A percentile compares a stretch with the other conserved stretches of the same genome.
Evolutionary conservation across 2,888 invertebrate genomes (phyloP).

Genomic region (Thalpophila matura): DNA sequence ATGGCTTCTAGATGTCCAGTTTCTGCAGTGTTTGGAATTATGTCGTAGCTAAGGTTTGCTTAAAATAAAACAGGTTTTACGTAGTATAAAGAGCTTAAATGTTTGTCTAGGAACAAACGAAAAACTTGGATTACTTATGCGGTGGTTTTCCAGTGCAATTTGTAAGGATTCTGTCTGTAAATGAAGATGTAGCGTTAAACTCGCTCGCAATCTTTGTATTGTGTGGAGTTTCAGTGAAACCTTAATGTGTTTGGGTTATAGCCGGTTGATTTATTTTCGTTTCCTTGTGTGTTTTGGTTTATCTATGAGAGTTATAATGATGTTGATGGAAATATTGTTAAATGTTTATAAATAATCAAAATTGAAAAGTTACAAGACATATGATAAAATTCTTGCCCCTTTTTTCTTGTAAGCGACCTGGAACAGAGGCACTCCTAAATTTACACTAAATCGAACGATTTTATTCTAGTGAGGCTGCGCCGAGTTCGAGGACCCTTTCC

Average conservation of each 20-base stretch:
- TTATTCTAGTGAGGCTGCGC: too few species aligned
- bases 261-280: slow-evolving; percentile 30
- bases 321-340: too few species aligned
- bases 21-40: slow-evolving; percentile 58
- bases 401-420: too few species aligned
- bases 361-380: too few species aligned
- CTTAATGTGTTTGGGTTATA: slow-evolving; percentile 40
- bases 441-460: too few species aligned
- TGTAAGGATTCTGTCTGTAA: slow-evolving; percentile 45
- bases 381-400: too few species aligned
- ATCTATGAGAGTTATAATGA: not conserved
- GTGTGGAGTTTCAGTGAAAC: slow-evolving; percentile 39
- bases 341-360: too few species aligned
- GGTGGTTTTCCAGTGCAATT: slow-evolving; percentile 39
- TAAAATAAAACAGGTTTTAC: slow-evolving; percentile 47
- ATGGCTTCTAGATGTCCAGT: slow-evolving; percentile 49
- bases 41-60: slow-evolving; percentile 43
- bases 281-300: slow-evolving; percentile 18
- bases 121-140: slow-evolving; percentile 42
- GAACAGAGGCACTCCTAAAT: too few species aligned
- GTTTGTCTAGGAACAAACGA: slow-evolving; percentile 27
- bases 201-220: slow-evolving; percentile 42
- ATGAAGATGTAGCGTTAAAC: slow-evolving; percentile 51
- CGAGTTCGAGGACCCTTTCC: too few species aligned
- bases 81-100: slow-evolving; percentile 37